phyloP scores from a whole-genome alignment of 2,797 vertebrate species.

The Microctenopoma lineatum region DNA sequence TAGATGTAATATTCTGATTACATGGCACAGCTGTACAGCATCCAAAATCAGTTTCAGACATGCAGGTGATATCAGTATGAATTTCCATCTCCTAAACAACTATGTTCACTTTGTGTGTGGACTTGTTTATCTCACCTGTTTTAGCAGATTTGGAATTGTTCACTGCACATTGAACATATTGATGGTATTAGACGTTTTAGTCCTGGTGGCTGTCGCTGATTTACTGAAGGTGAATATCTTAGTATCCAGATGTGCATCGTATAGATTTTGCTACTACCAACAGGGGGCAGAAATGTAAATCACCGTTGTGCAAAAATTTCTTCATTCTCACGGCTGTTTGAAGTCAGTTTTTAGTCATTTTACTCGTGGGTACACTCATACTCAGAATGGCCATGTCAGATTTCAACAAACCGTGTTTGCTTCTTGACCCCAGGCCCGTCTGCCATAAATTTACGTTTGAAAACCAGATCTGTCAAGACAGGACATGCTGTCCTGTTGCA shows the following conservation, averaged over 20 bases:
- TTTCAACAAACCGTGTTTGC: neutral
- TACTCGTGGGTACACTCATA: too few relatives aligned
- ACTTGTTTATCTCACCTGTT: conserved; percentile 6
- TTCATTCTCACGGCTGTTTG: too few relatives aligned
- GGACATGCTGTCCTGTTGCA: conserved; percentile 8
- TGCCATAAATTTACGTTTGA: neutral
- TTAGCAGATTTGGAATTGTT: neutral
- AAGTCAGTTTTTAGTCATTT: too few relatives aligned
- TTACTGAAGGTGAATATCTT: neutral
- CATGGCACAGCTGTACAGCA: conserved; percentile 14
- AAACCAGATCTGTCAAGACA: conserved; percentile 16
- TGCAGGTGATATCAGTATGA: conserved; percentile 11
- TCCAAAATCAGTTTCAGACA: conserved; percentile 13
- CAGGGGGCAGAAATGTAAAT: neutral
- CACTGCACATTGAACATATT: neutral
- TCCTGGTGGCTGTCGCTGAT: neutral
- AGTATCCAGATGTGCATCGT: too few relatives aligned
- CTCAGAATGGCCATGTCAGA: too few relatives aligned
- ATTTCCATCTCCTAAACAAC: neutral
- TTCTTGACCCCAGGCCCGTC: neutral
- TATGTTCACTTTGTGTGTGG: conserved; percentile 35
- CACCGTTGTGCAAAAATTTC: neutral
- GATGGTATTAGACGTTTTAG: neutral
- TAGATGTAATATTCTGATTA: conserved; percentile 41
- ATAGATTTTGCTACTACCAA: neutral